Conservation (phyloP, 2,888 invertebrate genomes). For the Orthonevra nobilis region DNA sequence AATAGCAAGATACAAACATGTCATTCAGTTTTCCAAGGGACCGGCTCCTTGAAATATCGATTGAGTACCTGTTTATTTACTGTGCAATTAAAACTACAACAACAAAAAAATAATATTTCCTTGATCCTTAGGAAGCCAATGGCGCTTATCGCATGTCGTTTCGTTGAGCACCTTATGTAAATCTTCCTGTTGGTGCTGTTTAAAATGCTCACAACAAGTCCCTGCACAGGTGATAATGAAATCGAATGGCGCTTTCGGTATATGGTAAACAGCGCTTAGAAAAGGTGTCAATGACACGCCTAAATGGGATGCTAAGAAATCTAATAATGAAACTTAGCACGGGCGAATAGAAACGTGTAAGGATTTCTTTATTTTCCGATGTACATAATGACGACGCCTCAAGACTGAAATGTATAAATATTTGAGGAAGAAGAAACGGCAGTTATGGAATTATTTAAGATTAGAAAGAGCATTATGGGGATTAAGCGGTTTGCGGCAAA, state of each 20-base stretch:
- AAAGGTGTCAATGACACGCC: slow-evolving; percentile 59
- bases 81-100: slow-evolving; percentile 46
- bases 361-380: slow-evolving; percentile 31
- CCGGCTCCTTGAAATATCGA: slow-evolving; percentile 55
- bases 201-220: slow-evolving; percentile 48
- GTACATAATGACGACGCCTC: slow-evolving; percentile 7
- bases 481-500: neutral
- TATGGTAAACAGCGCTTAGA: slow-evolving; percentile 56
- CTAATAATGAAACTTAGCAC: slow-evolving; percentile 55
- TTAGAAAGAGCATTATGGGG: neutral
- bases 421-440: slow-evolving; percentile 14
- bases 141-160: slow-evolving; percentile 66
- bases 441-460: slow-evolving; percentile 3
- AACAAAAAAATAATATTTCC: neutral
- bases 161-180: slow-evolving; percentile 49
- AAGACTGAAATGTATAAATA: slow-evolving; percentile 30
- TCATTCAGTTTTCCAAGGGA: slow-evolving; percentile 25
- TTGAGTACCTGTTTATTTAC: slow-evolving; percentile 66
- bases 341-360: slow-evolving; percentile 38
- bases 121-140: slow-evolving; percentile 54
- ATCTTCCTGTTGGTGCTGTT: slow-evolving; percentile 35
- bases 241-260: slow-evolving; percentile 48
- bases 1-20: slow-evolving; percentile 23
- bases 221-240: slow-evolving; percentile 63
- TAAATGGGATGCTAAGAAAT: slow-evolving; percentile 61